Evolutionary conservation across 2,113 vertebrate species (phyloP).

Genomic region (Percina caprodes): DNA sequence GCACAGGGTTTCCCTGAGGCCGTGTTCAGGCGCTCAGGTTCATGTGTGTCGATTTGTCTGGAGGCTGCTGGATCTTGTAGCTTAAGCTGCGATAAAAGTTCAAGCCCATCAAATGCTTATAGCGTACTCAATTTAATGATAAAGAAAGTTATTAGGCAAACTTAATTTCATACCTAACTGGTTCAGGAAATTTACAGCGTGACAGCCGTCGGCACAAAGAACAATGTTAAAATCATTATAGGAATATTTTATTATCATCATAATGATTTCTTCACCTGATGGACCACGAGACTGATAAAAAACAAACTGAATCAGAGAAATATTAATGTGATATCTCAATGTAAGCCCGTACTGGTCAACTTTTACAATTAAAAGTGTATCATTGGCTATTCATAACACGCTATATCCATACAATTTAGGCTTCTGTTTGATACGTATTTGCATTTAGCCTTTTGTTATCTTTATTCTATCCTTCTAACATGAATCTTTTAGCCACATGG

Average conservation of each 20-base stretch:
- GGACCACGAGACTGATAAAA: slow-evolving; percentile 9
- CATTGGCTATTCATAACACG: not conserved
- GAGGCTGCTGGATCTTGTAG: slow-evolving; percentile 47
- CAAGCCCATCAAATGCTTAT: slow-evolving; percentile 47
- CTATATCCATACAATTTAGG: not conserved
- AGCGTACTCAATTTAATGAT: slow-evolving; percentile 54
- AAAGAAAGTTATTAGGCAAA: slow-evolving; percentile 65
- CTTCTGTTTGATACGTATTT: not conserved
- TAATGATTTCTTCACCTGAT: slow-evolving; percentile 28
- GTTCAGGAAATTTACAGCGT: slow-evolving; percentile 44
- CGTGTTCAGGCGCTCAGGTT: slow-evolving; percentile 13
- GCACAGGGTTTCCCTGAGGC: slow-evolving; percentile 38
- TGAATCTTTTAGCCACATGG: slow-evolving; percentile 13
- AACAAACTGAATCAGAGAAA: not conserved
- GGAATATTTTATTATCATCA: slow-evolving; percentile 28
- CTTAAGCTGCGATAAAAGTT: slow-evolving; percentile 61
- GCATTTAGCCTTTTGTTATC: not conserved
- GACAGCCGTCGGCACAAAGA: slow-evolving; percentile 31
- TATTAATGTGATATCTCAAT: not conserved
- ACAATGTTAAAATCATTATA: slow-evolving; percentile 35
- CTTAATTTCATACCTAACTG: slow-evolving; percentile 70
- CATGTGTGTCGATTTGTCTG: slow-evolving; percentile 53
- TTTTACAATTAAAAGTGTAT: not conserved
- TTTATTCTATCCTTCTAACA: not conserved
- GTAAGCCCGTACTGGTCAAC: not conserved